phyloP scores from a whole-genome alignment of 2,797 vertebrate species.

The Uromys caudimaculatus region DNA sequence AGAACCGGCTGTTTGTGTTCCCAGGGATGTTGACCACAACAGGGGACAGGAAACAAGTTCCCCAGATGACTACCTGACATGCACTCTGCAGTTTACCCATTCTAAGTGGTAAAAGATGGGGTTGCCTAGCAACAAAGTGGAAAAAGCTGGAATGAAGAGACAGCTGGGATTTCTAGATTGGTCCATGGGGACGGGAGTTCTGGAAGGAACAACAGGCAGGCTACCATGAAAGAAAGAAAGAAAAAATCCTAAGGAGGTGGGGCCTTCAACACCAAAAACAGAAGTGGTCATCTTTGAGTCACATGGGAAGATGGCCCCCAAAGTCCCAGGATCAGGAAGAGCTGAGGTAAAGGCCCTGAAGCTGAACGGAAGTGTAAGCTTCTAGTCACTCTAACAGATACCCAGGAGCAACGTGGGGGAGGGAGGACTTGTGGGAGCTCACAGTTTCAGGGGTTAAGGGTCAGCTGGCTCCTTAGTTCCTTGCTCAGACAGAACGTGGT shows the following conservation, averaged over 20 bases:
- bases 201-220: rapidly evolving
- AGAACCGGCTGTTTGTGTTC: background rate
- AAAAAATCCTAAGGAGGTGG: background rate
- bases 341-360: background rate
- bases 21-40: background rate
- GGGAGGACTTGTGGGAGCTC: background rate
- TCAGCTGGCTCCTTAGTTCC: background rate
- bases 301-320: background rate
- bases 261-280: background rate
- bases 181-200: background rate
- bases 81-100: background rate
- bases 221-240: background rate
- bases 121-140: background rate
- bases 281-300: background rate
- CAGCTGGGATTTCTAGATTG: background rate
- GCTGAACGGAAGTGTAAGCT: background rate
- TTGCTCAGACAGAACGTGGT: background rate
- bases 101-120: background rate
- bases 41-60: background rate
- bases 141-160: background rate
- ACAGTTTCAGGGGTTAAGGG: background rate
- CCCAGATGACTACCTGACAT: background rate
- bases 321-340: background rate
- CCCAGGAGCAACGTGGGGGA: background rate
- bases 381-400: background rate